Conservation (phyloP, 2,888 invertebrate genomes). For the Hydropsyche betteni region DNA sequence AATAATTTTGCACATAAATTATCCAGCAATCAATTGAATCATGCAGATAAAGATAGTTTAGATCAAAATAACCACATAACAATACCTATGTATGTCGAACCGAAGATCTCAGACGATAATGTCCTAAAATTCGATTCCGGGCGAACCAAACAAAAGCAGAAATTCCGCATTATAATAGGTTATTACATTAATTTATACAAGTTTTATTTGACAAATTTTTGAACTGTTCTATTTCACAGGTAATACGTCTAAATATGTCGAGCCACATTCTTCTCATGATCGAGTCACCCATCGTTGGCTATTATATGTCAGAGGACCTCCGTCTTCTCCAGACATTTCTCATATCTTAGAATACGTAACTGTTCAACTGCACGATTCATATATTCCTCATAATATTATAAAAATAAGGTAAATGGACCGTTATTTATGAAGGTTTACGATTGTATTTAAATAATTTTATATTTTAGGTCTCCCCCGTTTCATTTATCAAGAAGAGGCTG, state of each 20-base stretch:
- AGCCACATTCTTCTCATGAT: conserved; percentile 73
- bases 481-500: conserved; percentile 87
- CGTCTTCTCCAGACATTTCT: conserved; percentile 68
- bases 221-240: conserved; percentile 58
- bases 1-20: not conserved
- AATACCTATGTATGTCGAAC: conserved; percentile 59
- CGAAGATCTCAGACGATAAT: conserved; percentile 56
- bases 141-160: conserved; percentile 65
- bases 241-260: conserved; percentile 87
- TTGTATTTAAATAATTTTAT: not conserved
- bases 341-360: conserved; percentile 76
- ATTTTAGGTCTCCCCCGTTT: conserved; percentile 77
- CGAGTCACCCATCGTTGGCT: conserved; percentile 89
- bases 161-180: conserved; percentile 66
- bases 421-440: not conserved
- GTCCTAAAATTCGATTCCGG: conserved; percentile 63
- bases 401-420: conserved; percentile 70
- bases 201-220: conserved; percentile 54
- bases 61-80: not conserved
- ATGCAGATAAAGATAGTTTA: not conserved
- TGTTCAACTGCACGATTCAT: conserved; percentile 85
- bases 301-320: conserved; percentile 81
- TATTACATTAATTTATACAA: conserved; percentile 50
- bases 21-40: not conserved
- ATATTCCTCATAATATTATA: conserved; percentile 85